Conservation (phyloP, 2,888 invertebrate genomes). For the Cordilura impudica region DNA sequence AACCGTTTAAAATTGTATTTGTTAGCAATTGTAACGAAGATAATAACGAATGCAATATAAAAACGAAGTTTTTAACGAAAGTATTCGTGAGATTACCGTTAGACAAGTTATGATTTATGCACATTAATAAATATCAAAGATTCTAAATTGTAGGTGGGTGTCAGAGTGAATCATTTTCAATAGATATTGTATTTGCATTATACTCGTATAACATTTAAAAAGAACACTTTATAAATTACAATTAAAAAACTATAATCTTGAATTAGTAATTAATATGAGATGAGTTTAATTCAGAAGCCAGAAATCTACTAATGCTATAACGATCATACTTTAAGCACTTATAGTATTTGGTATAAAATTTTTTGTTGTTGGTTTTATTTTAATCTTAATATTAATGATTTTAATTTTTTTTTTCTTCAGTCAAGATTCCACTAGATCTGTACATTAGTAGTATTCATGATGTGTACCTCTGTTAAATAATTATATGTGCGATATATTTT, state of each 20-base stretch:
- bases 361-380: constrained; percentile 1
- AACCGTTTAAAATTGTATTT: neutral
- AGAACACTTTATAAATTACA: neutral
- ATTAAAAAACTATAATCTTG: neutral
- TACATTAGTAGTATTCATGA: too few species aligned
- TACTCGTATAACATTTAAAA: neutral
- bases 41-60: neutral
- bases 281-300: constrained; percentile 28
- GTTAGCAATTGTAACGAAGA: neutral
- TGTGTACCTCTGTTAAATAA: too few species aligned
- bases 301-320: constrained; percentile 34
- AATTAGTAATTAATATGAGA: neutral
- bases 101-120: neutral
- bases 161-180: neutral
- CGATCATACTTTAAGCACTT: constrained; percentile 29
- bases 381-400: neutral
- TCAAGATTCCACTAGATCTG: constrained; percentile 21
- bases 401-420: neutral
- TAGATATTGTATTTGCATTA: neutral
- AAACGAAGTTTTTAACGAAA: neutral
- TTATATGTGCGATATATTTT: too few species aligned
- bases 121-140: neutral
- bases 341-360: neutral
- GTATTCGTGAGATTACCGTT: neutral
- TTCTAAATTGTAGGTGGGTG: neutral